A percentile compares a stretch with the other conserved stretches of the same genome.
These are phyloP conservation scores for Drosophila niveifrons DNA, from an alignment of 2,888 invertebrate genomes.

Conservation along the genomic window DNA sequence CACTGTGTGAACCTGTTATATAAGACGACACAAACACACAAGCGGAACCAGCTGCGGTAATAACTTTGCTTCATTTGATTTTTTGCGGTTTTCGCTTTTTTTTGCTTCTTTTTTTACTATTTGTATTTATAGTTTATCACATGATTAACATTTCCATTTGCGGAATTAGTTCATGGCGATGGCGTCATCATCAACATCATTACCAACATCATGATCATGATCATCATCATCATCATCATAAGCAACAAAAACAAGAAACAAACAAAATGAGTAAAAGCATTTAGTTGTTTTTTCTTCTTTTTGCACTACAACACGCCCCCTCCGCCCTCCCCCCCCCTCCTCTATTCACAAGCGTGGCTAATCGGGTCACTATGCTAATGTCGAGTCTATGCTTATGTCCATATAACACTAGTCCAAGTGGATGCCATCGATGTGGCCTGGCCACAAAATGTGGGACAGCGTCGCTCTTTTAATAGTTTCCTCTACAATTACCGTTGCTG, in stretches of 20 bases:
- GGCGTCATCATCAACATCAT: slow-evolving; percentile 36
- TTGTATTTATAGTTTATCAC: slow-evolving; percentile 22
- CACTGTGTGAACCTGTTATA: slow-evolving; percentile 43
- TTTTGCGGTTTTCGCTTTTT: slow-evolving; percentile 4
- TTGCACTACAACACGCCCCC: slow-evolving; percentile 15
- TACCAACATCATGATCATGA: slow-evolving; percentile 34
- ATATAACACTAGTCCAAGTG: not conserved
- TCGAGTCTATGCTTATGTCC: slow-evolving; percentile 10
- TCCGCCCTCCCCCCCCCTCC: not conserved
- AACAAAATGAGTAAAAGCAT: slow-evolving; percentile 28
- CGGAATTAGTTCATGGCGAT: slow-evolving; percentile 63
- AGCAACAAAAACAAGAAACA: slow-evolving; percentile 11
- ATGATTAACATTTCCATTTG: slow-evolving; percentile 60
- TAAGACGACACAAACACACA: no score
- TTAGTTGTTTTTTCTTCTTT: slow-evolving; percentile 21
- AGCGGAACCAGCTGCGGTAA: slow-evolving; percentile 51
- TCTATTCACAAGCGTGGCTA: not conserved
- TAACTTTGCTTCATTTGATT: not conserved
- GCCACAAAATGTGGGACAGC: slow-evolving; percentile 38
- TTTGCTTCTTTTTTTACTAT: not conserved
- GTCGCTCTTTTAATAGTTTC: slow-evolving; percentile 35
- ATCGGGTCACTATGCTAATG: slow-evolving; percentile 60
- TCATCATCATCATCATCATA: slow-evolving; percentile 30
- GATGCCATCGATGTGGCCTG: slow-evolving; percentile 6
- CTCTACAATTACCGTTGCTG: slow-evolving; percentile 35